These are phyloP conservation scores for Ricordea florida DNA, from an alignment of 92 coral and sea anemone species.

Conservation along the genomic window DNA sequence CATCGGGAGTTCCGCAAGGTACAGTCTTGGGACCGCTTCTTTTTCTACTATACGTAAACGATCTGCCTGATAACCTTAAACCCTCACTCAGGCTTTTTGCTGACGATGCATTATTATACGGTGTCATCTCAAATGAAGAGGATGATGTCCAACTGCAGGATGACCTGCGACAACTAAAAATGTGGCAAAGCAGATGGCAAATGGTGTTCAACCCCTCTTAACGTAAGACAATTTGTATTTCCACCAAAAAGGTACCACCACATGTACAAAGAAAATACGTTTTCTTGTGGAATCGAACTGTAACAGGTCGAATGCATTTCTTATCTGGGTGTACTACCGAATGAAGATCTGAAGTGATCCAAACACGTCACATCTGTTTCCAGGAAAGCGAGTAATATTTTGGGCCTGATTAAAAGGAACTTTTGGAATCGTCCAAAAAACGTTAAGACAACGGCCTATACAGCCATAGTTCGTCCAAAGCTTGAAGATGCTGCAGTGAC, in stretches of 20 bases:
- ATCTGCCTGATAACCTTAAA: constrained; percentile 42
- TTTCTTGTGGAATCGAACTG: constrained; percentile 34
- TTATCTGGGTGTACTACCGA: constrained; percentile 32
- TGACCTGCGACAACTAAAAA: constrained; percentile 3
- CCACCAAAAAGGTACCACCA: constrained; percentile 23
- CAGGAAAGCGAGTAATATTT: constrained; percentile 3
- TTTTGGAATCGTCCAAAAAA: not conserved
- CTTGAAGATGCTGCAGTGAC: constrained; percentile 13
- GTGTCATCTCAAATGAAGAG: constrained; percentile 25
- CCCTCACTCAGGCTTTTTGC: constrained; percentile 49
- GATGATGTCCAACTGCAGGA: constrained; percentile 41
- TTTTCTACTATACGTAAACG: constrained; percentile 30
- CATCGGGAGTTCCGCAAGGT: constrained; percentile 16
- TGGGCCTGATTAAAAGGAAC: constrained; percentile 4
- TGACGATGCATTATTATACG: constrained; percentile 46
- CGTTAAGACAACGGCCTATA: not conserved
- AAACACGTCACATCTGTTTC: not conserved
- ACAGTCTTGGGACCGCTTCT: constrained; percentile 6
- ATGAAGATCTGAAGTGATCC: constrained; percentile 2
- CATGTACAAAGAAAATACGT: constrained; percentile 17
- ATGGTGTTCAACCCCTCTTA: constrained; percentile 43
- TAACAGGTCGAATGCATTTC: constrained; percentile 41
- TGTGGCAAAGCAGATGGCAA: constrained; percentile 39
- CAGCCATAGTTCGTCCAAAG: constrained; percentile 17
- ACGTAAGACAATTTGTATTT: constrained; percentile 43